Conservation (phyloP, 1,140 invertebrate genomes). For the Brachystomella parvula region DNA sequence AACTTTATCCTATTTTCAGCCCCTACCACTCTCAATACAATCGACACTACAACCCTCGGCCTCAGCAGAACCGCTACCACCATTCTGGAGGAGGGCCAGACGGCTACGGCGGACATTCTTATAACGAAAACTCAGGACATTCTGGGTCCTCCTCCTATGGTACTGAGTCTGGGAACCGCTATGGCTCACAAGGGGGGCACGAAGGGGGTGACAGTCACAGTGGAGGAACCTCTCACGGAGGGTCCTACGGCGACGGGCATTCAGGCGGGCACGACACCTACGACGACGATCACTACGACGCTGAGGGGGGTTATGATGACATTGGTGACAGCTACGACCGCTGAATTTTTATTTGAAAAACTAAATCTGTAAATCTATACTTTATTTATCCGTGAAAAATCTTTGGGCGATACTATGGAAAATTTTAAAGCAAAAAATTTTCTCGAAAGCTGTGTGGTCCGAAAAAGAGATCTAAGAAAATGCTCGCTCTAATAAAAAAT, state of each 20-base stretch:
- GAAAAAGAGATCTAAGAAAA: no score
- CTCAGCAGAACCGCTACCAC: constrained; percentile 1
- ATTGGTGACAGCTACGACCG: no score
- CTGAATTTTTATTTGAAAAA: background rate
- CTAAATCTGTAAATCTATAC: no score
- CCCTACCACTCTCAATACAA: background rate
- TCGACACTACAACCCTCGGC: background rate
- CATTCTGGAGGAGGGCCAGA: background rate
- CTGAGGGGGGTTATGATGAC: background rate
- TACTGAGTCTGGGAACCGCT: background rate
- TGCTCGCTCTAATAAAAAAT: no score
- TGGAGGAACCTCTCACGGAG: background rate
- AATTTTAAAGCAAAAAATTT: no score
- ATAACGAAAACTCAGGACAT: background rate
- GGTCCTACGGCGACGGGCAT: background rate
- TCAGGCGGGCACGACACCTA: no score
- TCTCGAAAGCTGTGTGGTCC: no score
- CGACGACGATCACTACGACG: background rate
- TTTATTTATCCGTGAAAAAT: no score
- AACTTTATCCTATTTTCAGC: background rate
- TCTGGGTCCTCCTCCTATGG: background rate
- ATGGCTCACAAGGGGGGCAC: constrained; percentile 2
- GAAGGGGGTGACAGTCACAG: background rate
- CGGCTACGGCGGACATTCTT: background rate
- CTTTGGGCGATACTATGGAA: no score